Evolutionary conservation across 2,888 invertebrate species (phyloP), one percentile per base, ranked within the genome.

Genomic region (Cylindroiulus punctatus): DNA sequence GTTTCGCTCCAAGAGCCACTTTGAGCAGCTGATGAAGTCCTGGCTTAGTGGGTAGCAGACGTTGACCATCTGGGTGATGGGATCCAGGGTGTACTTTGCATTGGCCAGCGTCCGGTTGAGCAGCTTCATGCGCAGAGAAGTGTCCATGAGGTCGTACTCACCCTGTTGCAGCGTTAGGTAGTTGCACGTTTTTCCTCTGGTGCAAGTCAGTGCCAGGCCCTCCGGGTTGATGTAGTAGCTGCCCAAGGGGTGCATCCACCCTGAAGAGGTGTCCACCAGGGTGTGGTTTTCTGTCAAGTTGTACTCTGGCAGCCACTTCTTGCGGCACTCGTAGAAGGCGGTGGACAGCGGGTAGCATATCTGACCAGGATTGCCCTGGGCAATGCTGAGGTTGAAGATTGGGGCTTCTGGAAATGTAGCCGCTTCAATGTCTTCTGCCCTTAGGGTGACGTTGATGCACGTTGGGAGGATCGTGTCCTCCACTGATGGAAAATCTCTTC

Each of bases 21-120:
- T 44, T 14, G n/a, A 5, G 40, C 86, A 86, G 17, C 84, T 86
- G 26, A 52, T 32, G 30, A 82, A 82, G 19, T 22, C n/a, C 30
- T 84, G 47, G 17, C 32, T 32, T 14, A 86, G 17, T n/a, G 86
- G 86, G 57, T 84, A 84, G 22, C 86, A 86, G 32, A 57, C 86
- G 40, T 47, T 86, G 40, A 40, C 86, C 22, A 36, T 40, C 22
- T 52, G 52, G 26, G 86, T 52, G 52, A 32, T 19, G 36, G 83
- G 52, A 30, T 86, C 86, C 12, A 86, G 0, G 10, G 86, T 84
- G 42, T 52, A 86, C 47, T 84, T 84, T 3, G 84, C 36, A 36
- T 81, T 47, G 19, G 19, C 40, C 22, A 86, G n/a, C 0, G 30
- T 83, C 36, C 17, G 22, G 42, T 42, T 57, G 7, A 26, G 40